These are phyloP conservation scores for Drosophila borborema DNA, from an alignment of 2,888 invertebrate species.

Conservation along the genomic window DNA sequence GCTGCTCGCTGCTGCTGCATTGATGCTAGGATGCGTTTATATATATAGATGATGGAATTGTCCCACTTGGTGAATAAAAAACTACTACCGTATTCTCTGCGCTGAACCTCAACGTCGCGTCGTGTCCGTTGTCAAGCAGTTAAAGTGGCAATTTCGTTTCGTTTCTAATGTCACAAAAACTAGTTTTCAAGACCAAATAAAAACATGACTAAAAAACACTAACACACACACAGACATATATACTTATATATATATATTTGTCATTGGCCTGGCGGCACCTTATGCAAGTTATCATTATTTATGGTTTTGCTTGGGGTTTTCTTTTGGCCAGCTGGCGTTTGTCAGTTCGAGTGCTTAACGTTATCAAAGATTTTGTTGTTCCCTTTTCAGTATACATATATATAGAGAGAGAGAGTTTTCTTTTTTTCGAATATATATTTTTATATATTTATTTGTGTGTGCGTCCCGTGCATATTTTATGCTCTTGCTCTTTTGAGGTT, in stretches of 20 bases:
- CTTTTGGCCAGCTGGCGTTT: constrained; percentile 43
- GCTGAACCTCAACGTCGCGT: constrained; percentile 80
- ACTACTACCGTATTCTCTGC: constrained; percentile 85
- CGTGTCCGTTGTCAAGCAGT: constrained; percentile 36
- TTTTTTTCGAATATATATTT: not conserved
- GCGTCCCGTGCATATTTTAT: constrained; percentile 59
- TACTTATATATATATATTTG: constrained; percentile 6
- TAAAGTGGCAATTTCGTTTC: constrained; percentile 39
- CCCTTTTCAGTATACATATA: not conserved
- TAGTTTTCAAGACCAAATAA: constrained; percentile 14
- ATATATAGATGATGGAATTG: constrained; percentile 17
- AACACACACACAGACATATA: constrained; percentile 16
- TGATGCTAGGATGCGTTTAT: constrained; percentile 36
- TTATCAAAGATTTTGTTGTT: constrained; percentile 46
- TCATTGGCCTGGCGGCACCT: constrained; percentile 1
- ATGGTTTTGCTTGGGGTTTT: constrained; percentile 31
- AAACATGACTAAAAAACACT: constrained; percentile 4
- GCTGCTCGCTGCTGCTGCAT: constrained; percentile 27
- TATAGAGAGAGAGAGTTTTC: not conserved
- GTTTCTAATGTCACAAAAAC: constrained; percentile 30
- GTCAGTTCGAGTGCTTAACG: constrained; percentile 46
- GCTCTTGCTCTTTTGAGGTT: constrained; percentile 51
- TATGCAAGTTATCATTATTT: constrained; percentile 52
- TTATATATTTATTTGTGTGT: constrained; percentile 15
- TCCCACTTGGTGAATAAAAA: constrained; percentile 80